Percentiles rank a stretch among this genome's conserved stretches.
phyloP scores from a whole-genome alignment of 2,797 vertebrate species.

The Ibycter americanus region DNA sequence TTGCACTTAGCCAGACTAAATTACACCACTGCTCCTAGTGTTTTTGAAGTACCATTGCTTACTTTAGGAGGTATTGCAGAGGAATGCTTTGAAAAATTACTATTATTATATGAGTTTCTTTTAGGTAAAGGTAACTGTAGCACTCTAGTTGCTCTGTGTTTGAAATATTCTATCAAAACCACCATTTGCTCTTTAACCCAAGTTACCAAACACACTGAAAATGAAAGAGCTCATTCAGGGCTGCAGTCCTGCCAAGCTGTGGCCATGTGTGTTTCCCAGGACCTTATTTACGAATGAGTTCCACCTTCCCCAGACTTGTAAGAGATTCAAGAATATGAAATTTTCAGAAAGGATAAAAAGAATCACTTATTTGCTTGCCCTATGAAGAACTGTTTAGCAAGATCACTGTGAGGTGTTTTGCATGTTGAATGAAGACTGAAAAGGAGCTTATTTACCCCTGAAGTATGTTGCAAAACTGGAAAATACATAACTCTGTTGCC shows the following conservation, averaged over 20 bases:
- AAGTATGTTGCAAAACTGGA: slow-evolving; percentile 50
- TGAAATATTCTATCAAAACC: slow-evolving; percentile 56
- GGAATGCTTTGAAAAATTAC: slow-evolving; percentile 10
- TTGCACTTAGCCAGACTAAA: background rate
- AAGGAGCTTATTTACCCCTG: slow-evolving; percentile 41
- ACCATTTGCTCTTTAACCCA: slow-evolving; percentile 34
- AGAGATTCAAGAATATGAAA: slow-evolving; percentile 62
- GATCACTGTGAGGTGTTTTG: slow-evolving; percentile 42
- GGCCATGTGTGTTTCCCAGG: slow-evolving; percentile 60
- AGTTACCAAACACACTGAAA: slow-evolving; percentile 48
- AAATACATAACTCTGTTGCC: slow-evolving; percentile 12
- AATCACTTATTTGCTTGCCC: slow-evolving; percentile 56
- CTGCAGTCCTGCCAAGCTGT: slow-evolving; percentile 42
- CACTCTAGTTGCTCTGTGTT: slow-evolving; percentile 28
- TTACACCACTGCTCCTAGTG: background rate
- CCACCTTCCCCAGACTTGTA: slow-evolving; percentile 60
- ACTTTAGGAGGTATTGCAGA: background rate
- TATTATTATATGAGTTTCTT: background rate
- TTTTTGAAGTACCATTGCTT: slow-evolving; percentile 4
- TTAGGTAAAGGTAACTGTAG: background rate
- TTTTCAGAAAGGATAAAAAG: slow-evolving; percentile 61
- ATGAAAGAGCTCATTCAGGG: slow-evolving; percentile 71
- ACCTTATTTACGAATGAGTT: slow-evolving; percentile 64
- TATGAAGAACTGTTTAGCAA: slow-evolving; percentile 43
- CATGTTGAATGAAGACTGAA: slow-evolving; percentile 34